Conservation (phyloP, 1,140 invertebrate genomes). For the Arion vulgaris region DNA sequence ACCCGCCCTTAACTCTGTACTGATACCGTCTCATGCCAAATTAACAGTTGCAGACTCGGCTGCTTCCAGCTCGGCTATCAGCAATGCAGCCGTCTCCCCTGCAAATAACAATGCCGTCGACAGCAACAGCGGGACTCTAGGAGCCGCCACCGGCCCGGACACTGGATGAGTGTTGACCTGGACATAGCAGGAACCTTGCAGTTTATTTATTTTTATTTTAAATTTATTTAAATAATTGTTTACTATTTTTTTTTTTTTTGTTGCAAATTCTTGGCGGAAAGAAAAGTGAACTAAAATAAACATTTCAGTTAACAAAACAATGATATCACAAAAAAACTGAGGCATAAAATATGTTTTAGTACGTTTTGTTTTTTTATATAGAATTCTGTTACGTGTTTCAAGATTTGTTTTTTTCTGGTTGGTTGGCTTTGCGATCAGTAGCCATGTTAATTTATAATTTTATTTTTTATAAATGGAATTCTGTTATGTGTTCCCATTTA, state of each 20-base stretch:
- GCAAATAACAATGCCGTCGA: not conserved
- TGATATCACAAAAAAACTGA: not conserved
- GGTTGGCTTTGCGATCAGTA: no score
- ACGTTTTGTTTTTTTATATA: not conserved
- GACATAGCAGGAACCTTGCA: not conserved
- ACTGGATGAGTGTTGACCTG: slow-evolving; percentile 5
- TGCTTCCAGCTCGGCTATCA: not conserved
- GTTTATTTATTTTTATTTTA: not conserved
- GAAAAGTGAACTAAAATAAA: not conserved
- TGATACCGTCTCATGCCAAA: slow-evolving; percentile 80
- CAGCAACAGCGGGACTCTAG: not conserved
- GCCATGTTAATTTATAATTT: no score
- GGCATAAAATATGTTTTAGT: not conserved
- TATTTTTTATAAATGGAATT: no score
- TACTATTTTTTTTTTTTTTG: not conserved
- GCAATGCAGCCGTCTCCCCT: not conserved
- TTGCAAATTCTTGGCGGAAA: not conserved
- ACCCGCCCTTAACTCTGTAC: slow-evolving; percentile 82
- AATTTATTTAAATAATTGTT: not conserved
- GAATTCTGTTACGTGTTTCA: not conserved
- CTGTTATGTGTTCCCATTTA: no score
- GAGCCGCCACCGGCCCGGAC: not conserved
- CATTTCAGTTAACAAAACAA: not conserved
- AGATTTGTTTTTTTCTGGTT: not conserved
- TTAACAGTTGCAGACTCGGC: slow-evolving; percentile 23